These are phyloP conservation scores for Eristalis arbustorum DNA, from an alignment of 2,888 invertebrate species.

Conservation along the genomic window DNA sequence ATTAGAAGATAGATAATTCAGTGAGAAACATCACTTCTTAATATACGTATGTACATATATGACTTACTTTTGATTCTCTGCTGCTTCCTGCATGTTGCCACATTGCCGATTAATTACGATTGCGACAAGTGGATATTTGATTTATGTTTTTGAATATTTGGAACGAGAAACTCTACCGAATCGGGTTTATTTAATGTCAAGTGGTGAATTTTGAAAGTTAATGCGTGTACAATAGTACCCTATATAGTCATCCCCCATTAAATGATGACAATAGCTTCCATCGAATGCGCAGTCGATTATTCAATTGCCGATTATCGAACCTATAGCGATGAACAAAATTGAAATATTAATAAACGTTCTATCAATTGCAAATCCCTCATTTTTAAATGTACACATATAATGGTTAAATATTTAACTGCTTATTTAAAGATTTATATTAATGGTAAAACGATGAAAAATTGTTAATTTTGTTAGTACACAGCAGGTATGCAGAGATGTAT, in stretches of 20 bases:
- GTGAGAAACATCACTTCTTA: conserved; percentile 24
- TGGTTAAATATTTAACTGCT: conserved; percentile 34
- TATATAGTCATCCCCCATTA: conserved; percentile 61
- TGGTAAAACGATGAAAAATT: conserved; percentile 29
- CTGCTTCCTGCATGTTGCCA: conserved; percentile 69
- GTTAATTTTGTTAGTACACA: conserved; percentile 35
- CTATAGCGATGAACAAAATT: conserved; percentile 68
- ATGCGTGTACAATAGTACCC: conserved; percentile 53
- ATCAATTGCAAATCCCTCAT: conserved; percentile 2
- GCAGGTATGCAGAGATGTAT: neutral
- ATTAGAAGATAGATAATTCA: conserved; percentile 8
- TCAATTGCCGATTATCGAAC: conserved; percentile 47
- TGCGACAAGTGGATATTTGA: conserved; percentile 52
- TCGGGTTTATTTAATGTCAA: conserved; percentile 33
- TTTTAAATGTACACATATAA: conserved; percentile 49
- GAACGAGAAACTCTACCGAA: conserved; percentile 37
- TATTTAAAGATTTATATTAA: conserved; percentile 26
- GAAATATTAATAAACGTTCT: conserved; percentile 55
- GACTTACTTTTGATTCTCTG: conserved; percentile 67
- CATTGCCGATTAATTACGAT: conserved; percentile 64
- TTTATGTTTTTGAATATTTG: conserved; percentile 37
- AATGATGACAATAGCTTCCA: conserved; percentile 56
- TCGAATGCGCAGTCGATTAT: conserved; percentile 54
- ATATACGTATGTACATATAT: conserved; percentile 24
- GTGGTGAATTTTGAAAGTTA: conserved; percentile 55